Base-by-base conservation (phyloP, 2,113 vertebrate genomes). In the Verasper variegatus region DNA sequence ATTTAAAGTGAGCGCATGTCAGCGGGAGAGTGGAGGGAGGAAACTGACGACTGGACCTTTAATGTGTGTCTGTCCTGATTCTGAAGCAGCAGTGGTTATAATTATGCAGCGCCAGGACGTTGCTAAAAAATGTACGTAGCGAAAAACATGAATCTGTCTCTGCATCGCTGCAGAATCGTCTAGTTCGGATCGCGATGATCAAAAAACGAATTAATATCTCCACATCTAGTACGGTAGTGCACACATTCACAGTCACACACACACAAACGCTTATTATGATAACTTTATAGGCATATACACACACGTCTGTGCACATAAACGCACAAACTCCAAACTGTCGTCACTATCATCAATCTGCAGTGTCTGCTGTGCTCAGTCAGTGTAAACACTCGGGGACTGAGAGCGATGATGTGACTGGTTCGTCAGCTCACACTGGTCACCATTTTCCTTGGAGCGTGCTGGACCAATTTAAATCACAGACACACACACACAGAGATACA, bases 381-480 rank as follows among this genome's bases (percentile, higher is more conserved):
- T 79, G 54, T 45, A 64, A 76, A 79, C 68, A 82, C 62, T 67
- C 5, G 2, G 49, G 15, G 64, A 57, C 65, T 27, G 47, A 69
- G 69, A 79, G 69, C 11, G 23, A 67, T 64, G 81, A 78, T 63
- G 60, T 58, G 71, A 74, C 24, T 1, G 15, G 62, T 62, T 85
- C 73, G 31, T 66, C 18, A 14, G 67, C 82, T 72, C 59, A 45
- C 21, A 23, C 42, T 51, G 82, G 78, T 76, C 85, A 81, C 76
- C 51, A 23, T 37, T 56, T 77, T 71, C 66, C 71, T 81, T 11
- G 27, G 52, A 79, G 81, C 2, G 0, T n/a, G 64, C 71, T 52
- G 14, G 31, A 54, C 74, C 80, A 86, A 84, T 83, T 31, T 76
- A 83, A 63, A 86, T 52, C 18, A 20, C 35, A 59, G 76, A 70